Conservation (phyloP, 2,113 vertebrate genomes). For the Erythrolamprus reginae region DNA sequence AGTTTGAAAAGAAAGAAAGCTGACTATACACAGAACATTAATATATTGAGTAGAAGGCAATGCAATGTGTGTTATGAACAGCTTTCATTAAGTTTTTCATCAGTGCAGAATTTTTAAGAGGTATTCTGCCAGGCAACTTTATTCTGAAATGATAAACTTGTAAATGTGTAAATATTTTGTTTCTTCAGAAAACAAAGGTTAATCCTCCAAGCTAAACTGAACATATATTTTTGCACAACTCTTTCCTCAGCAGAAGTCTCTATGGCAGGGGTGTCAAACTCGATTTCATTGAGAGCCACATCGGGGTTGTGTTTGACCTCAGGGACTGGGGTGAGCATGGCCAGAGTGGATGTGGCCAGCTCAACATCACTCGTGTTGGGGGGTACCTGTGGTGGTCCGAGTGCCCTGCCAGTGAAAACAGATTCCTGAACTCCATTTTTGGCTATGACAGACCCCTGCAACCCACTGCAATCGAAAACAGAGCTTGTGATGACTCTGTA, state of each 20-base stretch:
- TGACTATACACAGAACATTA: background rate
- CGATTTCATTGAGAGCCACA: too few relatives aligned
- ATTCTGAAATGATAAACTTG: background rate
- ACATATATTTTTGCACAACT: background rate
- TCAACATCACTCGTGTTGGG: too few relatives aligned
- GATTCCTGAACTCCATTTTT: too few relatives aligned
- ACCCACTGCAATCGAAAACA: too few relatives aligned
- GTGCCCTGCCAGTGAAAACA: too few relatives aligned
- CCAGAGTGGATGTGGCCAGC: too few relatives aligned
- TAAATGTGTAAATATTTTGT: background rate
- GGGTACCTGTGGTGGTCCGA: too few relatives aligned
- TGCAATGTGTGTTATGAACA: background rate
- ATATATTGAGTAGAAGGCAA: background rate
- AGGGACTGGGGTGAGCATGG: too few relatives aligned
- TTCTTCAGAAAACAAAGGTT: background rate
- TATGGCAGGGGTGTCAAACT: too few relatives aligned
- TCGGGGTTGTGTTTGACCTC: too few relatives aligned
- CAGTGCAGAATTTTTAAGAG: background rate
- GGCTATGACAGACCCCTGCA: too few relatives aligned
- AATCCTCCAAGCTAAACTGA: background rate
- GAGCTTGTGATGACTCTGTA: too few relatives aligned
- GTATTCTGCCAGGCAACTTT: background rate
- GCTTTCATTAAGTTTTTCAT: background rate
- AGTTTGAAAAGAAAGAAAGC: background rate
- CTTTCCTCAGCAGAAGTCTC: background rate